Percentiles rank a stretch among this genome's conserved stretches.
Evolutionary conservation across 2,113 vertebrate genomes (phyloP).

Genomic region (Andinoacara biseriatus): DNA sequence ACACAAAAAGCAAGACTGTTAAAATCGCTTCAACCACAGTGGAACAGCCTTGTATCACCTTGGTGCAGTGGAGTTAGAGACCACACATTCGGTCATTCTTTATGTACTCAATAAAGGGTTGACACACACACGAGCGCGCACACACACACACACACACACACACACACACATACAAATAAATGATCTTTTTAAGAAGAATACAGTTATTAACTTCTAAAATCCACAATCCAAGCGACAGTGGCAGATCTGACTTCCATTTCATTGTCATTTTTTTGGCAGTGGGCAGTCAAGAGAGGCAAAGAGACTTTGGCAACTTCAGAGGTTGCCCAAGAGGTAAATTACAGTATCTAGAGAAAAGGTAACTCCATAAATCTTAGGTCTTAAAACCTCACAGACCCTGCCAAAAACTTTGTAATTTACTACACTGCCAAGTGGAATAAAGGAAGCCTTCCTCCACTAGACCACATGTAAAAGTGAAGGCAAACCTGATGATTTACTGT

Average conservation of each 20-base stretch:
- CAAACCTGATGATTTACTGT: background rate
- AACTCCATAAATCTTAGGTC: background rate
- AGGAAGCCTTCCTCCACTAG: background rate
- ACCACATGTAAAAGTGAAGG: background rate
- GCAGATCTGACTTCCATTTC: background rate
- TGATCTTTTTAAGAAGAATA: background rate
- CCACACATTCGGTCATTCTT: background rate
- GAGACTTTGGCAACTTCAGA: background rate
- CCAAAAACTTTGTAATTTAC: background rate
- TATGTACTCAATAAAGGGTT: background rate
- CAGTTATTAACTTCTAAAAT: constrained; percentile 10
- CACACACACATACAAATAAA: too few relatives aligned
- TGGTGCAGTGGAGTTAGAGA: background rate
- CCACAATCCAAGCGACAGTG: background rate
- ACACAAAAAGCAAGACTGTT: background rate
- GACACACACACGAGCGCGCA: too few relatives aligned
- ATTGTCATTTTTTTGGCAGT: constrained; percentile 3
- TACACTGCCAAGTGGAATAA: background rate
- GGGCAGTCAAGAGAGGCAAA: background rate
- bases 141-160: too few relatives aligned
- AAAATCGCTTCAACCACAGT: background rate
- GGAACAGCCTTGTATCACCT: background rate
- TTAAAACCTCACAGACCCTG: background rate
- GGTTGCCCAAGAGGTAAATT: background rate
- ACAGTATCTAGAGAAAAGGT: background rate